Conservation (phyloP, 2,797 vertebrate genomes). For the Netta rufina region DNA sequence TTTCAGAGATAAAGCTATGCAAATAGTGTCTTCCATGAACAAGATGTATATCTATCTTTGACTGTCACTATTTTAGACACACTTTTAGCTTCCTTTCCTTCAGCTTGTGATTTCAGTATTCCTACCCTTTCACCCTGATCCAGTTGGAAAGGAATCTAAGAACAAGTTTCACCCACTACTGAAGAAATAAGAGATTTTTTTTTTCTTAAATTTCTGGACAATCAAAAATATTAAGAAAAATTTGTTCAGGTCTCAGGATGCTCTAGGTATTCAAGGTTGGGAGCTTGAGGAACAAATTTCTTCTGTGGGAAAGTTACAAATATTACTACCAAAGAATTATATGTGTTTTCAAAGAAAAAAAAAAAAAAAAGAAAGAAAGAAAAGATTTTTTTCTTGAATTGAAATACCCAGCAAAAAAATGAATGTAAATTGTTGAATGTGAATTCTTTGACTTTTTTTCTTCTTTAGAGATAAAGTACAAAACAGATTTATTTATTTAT, state of each 20-base stretch:
- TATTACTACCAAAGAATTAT: background rate
- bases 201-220: background rate
- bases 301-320: background rate
- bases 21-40: background rate
- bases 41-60: background rate
- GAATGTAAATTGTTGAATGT: background rate
- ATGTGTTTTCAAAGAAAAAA: background rate
- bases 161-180: background rate
- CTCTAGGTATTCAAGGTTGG: accelerated
- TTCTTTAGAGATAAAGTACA: background rate
- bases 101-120: background rate
- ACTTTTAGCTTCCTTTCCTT: background rate
- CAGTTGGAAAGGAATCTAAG: background rate
- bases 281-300: background rate
- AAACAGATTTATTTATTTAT: background rate
- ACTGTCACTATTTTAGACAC: background rate
- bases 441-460: background rate
- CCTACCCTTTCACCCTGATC: background rate
- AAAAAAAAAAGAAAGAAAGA: background rate
- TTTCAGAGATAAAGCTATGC: background rate
- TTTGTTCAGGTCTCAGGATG: background rate
- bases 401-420: background rate
- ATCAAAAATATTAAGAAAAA: background rate
- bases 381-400: background rate
- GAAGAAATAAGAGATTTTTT: background rate